Percentiles rank a stretch among this genome's conserved stretches.
phyloP scores from a whole-genome alignment of 2,113 vertebrate species.

The Zapus hudsonius region DNA sequence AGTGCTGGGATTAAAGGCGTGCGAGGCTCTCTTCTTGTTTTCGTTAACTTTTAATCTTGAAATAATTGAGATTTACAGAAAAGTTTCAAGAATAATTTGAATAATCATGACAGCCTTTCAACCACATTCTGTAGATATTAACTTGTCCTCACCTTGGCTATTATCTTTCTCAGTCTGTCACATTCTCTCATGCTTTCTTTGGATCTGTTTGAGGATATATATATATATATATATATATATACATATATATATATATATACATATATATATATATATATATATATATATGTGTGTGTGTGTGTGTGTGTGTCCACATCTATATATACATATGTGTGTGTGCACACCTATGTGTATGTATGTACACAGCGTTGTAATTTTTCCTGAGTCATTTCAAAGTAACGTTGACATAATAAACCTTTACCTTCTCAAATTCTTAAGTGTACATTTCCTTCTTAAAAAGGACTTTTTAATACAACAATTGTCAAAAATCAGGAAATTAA shows the following conservation, averaged over 20 bases:
- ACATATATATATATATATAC: too few relatives aligned
- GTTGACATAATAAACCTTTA: neutral
- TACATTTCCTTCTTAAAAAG: slow-evolving; percentile 3
- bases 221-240: too few relatives aligned
- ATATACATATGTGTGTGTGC: too few relatives aligned
- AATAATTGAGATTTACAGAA: slow-evolving; percentile 34
- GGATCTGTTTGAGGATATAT: neutral
- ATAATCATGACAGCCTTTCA: neutral
- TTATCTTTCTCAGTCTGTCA: neutral
- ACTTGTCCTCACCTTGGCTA: slow-evolving; percentile 16
- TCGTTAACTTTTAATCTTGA: slow-evolving; percentile 11
- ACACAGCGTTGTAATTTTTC: neutral
- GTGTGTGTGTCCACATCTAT: too few relatives aligned
- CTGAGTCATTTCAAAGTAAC: neutral
- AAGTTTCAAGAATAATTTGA: slow-evolving; percentile 21
- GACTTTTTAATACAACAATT: neutral
- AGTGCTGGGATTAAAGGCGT: too few relatives aligned
- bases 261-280: too few relatives aligned
- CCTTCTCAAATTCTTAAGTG: neutral
- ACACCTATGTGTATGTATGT: neutral
- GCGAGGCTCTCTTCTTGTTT: neutral
- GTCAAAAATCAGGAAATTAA: slow-evolving; percentile 22
- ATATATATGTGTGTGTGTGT: too few relatives aligned
- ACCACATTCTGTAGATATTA: slow-evolving; percentile 14
- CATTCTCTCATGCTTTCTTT: neutral